phyloP scores from a whole-genome alignment of 2,888 invertebrate species.

The Drosophila nr. medialis region DNA sequence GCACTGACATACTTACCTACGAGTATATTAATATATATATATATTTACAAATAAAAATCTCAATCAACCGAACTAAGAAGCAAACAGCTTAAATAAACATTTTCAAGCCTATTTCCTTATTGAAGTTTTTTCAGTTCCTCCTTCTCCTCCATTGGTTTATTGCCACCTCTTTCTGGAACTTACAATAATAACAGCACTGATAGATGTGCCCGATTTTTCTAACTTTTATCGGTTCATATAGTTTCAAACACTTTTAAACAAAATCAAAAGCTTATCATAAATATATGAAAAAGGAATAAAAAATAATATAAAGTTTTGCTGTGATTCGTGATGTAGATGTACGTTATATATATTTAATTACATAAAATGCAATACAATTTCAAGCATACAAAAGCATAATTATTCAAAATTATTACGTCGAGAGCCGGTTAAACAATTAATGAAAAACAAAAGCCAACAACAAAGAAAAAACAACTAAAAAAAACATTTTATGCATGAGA shows the following conservation, averaged over 20 bases:
- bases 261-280: slow-evolving; percentile 64
- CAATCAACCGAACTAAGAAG: slow-evolving; percentile 70
- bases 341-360: slow-evolving; percentile 83
- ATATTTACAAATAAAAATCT: slow-evolving; percentile 62
- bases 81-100: slow-evolving; percentile 40
- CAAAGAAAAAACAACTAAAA: slow-evolving; percentile 42
- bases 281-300: slow-evolving; percentile 51
- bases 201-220: slow-evolving; percentile 27
- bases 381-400: slow-evolving; percentile 65
- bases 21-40: slow-evolving; percentile 57
- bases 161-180: slow-evolving; percentile 28
- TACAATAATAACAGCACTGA: slow-evolving; percentile 31
- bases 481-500: slow-evolving; percentile 73
- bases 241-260: slow-evolving; percentile 29
- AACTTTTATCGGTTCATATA: slow-evolving; percentile 28
- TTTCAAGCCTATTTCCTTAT: slow-evolving; percentile 34
- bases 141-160: slow-evolving; percentile 30
- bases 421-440: slow-evolving; percentile 37
- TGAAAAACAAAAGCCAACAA: slow-evolving; percentile 23
- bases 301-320: slow-evolving; percentile 84
- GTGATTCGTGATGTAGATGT: slow-evolving; percentile 81
- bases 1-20: slow-evolving; percentile 81
- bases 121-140: slow-evolving; percentile 27
- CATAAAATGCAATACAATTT: slow-evolving; percentile 76
- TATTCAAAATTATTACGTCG: slow-evolving; percentile 72